Evolutionary conservation across 2,113 vertebrate species (phyloP).

Genomic region (sheep (Ovis aries)): DNA sequence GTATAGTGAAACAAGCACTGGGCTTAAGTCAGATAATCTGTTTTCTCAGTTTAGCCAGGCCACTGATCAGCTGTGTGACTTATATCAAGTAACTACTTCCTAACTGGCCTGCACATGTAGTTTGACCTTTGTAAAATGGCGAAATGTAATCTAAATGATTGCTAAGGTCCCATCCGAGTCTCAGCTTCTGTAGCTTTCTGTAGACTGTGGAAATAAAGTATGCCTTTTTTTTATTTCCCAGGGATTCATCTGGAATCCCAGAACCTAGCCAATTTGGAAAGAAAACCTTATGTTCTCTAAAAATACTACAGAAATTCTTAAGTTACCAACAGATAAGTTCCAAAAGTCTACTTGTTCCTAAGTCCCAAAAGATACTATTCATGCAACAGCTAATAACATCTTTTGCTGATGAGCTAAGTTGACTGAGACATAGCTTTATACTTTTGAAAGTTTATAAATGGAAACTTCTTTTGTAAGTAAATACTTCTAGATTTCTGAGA

Average conservation of each 20-base stretch:
- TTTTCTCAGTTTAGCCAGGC: neutral
- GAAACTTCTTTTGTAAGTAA: slow-evolving; percentile 20
- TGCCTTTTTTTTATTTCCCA: neutral
- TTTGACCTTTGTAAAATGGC: slow-evolving; percentile 13
- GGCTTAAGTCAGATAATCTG: neutral
- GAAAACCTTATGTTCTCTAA: slow-evolving; percentile 20
- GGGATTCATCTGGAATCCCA: neutral
- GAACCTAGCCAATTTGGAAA: slow-evolving; percentile 11
- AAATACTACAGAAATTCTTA: neutral
- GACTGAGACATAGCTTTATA: neutral
- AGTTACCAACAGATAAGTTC: neutral
- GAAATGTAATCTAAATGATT: neutral
- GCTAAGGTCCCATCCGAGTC: neutral
- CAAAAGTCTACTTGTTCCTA: neutral
- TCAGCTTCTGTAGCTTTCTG: neutral
- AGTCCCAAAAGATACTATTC: neutral
- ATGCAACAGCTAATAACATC: neutral
- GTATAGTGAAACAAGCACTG: neutral
- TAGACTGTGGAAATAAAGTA: neutral
- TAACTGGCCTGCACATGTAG: neutral
- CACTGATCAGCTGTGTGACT: neutral
- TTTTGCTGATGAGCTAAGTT: neutral
- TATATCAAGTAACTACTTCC: neutral
- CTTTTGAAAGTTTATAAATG: neutral
- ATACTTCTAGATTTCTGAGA: neutral